phyloP scores from a whole-genome alignment of 2,113 vertebrate genomes.

The Phyllopteryx taeniolatus region DNA sequence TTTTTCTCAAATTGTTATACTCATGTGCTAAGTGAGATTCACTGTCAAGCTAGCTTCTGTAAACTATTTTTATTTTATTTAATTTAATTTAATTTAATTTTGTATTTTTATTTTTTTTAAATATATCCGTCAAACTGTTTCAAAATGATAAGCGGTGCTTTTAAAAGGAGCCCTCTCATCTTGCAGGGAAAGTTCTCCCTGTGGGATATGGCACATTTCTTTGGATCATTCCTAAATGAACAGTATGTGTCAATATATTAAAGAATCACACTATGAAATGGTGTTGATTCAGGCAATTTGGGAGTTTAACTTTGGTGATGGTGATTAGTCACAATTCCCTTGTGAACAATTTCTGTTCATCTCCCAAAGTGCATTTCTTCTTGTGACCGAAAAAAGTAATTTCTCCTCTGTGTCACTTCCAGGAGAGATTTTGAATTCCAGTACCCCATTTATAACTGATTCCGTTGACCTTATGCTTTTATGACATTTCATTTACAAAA shows the following conservation, averaged over 20 bases:
- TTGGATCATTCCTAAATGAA: conserved; percentile 56
- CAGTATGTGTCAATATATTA: conserved; percentile 63
- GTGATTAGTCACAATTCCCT: conserved; percentile 63
- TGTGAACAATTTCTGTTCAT: conserved; percentile 36
- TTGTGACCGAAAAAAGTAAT: conserved; percentile 11
- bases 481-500: conserved; percentile 38
- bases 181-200: conserved; percentile 20
- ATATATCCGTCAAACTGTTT: background rate
- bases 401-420: background rate
- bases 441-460: conserved; percentile 11
- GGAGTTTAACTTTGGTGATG: conserved; percentile 48
- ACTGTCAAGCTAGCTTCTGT: too few relatives aligned
- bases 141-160: conserved; percentile 45
- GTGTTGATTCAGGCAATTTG: conserved; percentile 52
- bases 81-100: too few relatives aligned
- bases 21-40: too few relatives aligned
- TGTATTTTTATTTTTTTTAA: too few relatives aligned
- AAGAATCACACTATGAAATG: conserved; percentile 43
- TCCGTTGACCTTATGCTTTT: conserved; percentile 21
- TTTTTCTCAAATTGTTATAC: too few relatives aligned
- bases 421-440: conserved; percentile 2
- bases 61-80: too few relatives aligned
- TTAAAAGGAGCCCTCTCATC: conserved; percentile 40
- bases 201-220: conserved; percentile 34
- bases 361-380: too few relatives aligned